Evolutionary conservation across 1,140 invertebrate genomes (phyloP), one percentile per base, ranked within the genome.

Genomic region (Neodiprion pinetum): DNA sequence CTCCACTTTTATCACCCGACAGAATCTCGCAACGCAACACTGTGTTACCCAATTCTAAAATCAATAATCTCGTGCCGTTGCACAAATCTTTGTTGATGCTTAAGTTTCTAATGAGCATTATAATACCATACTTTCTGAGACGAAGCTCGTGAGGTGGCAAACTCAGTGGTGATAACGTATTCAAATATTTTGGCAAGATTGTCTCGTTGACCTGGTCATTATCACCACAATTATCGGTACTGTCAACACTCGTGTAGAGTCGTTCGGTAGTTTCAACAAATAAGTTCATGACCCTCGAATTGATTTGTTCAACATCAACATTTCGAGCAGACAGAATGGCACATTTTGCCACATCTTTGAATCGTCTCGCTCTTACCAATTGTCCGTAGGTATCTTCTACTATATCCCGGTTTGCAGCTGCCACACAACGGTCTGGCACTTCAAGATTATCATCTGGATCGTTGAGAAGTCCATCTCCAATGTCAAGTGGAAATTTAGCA

Each of bases 61-160:
- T 75, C 53, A 68, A 50, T 11, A 80, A 53, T 23, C 78, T 72
- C 17, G 75, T 76, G 28, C 76, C 76, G 68, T 79, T 78, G 40
- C 74, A 73, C 50, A 79, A 61, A n/a, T 61, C 76, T 69, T 73
- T 66, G 14, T 70, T 65, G 12, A 73, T 14, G 21, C 74, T 50
- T 14, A 80, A 48, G 71, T 79, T 80, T 73, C 78, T 48, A 11
- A 80, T 53, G 10, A 80, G 77, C 72, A 81, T 79, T 50, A 79
- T 71, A 7, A 77, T 50, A n/a, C 50, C 72, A 17, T 73, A 75
- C 69, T 72, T 74, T 73, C 78, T 79, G 40, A 80, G 50, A 61
- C 75, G 70, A 48, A 80, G 66, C 23, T 77, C 70, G 66, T 77
- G 77, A 53, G 78, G 74, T 28, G 80, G 80, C n/a, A 80, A 72